Conservation (phyloP, 2,113 vertebrate species). For the Python bivittatus region DNA sequence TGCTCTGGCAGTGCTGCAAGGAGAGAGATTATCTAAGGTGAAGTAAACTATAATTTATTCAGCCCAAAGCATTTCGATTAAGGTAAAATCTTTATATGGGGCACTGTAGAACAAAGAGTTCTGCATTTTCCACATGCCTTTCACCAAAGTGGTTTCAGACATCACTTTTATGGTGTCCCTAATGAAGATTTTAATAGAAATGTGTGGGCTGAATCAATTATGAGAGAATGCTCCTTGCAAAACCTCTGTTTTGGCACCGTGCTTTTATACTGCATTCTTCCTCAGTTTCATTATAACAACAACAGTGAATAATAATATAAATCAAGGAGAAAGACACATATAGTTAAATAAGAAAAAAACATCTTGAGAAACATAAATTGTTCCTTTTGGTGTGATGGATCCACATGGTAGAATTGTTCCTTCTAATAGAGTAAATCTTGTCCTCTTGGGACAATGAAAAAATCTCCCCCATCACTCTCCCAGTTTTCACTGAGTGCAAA, state of each 20-base stretch:
- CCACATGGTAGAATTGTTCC: neutral
- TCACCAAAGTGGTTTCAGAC: neutral
- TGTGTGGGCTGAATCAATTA: neutral
- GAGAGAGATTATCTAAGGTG: neutral
- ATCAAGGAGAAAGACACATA: neutral
- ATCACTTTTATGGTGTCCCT: neutral
- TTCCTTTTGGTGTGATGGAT: neutral
- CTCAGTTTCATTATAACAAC: neutral
- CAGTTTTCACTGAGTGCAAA: neutral
- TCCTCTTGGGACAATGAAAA: neutral
- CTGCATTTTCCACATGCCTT: neutral
- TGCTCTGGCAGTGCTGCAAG: neutral
- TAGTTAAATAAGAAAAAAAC: neutral
- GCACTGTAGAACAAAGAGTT: neutral
- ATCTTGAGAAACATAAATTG: neutral
- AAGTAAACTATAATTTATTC: neutral
- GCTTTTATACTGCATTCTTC: neutral
- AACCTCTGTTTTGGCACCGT: neutral
- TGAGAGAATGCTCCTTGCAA: neutral
- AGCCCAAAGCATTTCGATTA: neutral
- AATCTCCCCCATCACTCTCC: neutral
- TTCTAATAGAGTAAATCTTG: neutral
- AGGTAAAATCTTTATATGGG: neutral
- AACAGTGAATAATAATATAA: neutral
- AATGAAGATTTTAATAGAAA: neutral